These are phyloP conservation scores for Phrynosoma platyrhinos DNA, from an alignment of 2,113 vertebrate species.

Conservation along the genomic window DNA sequence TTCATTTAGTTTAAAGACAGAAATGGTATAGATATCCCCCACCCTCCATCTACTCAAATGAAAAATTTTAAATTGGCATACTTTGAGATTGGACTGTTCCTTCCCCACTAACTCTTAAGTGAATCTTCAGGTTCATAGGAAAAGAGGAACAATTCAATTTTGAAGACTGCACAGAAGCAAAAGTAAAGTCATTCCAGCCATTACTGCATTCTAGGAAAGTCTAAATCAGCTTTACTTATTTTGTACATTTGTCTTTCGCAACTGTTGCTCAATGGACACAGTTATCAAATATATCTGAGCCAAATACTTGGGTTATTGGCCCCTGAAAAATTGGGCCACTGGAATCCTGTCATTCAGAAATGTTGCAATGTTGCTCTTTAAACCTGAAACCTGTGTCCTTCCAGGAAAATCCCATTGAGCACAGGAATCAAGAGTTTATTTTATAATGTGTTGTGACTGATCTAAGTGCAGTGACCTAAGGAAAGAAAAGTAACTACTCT, in stretches of 20 bases:
- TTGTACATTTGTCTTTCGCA: slow-evolving; percentile 49
- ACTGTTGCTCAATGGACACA: slow-evolving; percentile 19
- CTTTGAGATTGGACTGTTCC: background rate
- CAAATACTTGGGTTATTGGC: slow-evolving; percentile 7
- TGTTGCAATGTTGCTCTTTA: slow-evolving; percentile 1
- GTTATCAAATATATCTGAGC: slow-evolving; percentile 26
- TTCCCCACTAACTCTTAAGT: background rate
- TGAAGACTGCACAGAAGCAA: slow-evolving; percentile 55
- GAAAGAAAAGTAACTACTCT: background rate
- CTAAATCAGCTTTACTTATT: slow-evolving; percentile 51
- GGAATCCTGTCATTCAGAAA: background rate
- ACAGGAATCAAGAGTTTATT: background rate
- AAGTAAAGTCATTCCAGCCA: slow-evolving; percentile 53
- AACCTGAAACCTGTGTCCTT: background rate
- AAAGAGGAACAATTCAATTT: slow-evolving; percentile 37
- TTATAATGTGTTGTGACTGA: background rate
- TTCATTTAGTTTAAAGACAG: background rate
- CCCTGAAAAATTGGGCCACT: fast-evolving
- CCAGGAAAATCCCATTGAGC: background rate
- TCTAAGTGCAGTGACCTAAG: background rate
- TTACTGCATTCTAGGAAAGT: slow-evolving; percentile 71
- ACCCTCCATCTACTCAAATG: background rate
- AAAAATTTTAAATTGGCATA: fast-evolving
- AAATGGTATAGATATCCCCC: background rate
- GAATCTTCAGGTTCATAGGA: background rate